Conservation (phyloP, 2,888 invertebrate species). For the Hedychridium roseum region DNA sequence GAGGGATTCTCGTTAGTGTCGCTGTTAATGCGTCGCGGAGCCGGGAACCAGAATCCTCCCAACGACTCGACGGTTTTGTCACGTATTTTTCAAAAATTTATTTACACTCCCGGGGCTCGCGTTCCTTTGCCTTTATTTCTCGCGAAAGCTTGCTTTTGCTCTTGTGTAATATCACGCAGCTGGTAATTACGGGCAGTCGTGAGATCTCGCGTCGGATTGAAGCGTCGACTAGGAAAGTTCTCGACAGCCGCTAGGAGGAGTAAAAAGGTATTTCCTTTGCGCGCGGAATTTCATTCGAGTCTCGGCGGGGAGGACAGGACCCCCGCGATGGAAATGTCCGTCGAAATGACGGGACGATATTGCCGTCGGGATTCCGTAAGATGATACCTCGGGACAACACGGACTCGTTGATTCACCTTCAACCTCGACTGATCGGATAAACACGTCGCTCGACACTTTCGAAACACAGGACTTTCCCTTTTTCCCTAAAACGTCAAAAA, state of each 20-base stretch:
- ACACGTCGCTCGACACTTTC: not conserved
- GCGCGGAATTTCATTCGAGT: constrained; percentile 13
- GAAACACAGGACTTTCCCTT: not conserved
- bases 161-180: not conserved
- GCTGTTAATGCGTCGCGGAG: too few relatives aligned
- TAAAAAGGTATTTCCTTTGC: not conserved
- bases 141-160: too few relatives aligned
- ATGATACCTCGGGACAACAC: too few relatives aligned
- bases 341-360: constrained; percentile 6
- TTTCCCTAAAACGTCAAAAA: too few relatives aligned
- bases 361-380: not conserved
- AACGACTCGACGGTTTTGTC: too few relatives aligned
- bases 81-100: too few relatives aligned
- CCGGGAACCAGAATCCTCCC: too few relatives aligned
- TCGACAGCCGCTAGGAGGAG: not conserved
- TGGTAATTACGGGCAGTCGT: not conserved
- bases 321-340: constrained; percentile 2
- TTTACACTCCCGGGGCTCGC: too few relatives aligned
- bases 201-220: not conserved
- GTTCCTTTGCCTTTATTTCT: too few relatives aligned
- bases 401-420: too few relatives aligned
- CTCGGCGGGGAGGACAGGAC: constrained; percentile 1
- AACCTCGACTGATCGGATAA: not conserved
- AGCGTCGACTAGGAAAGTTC: not conserved
- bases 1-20: too few relatives aligned